These are phyloP conservation scores for Pica pica DNA, from an alignment of 2,113 vertebrate species.

Conservation along the genomic window DNA sequence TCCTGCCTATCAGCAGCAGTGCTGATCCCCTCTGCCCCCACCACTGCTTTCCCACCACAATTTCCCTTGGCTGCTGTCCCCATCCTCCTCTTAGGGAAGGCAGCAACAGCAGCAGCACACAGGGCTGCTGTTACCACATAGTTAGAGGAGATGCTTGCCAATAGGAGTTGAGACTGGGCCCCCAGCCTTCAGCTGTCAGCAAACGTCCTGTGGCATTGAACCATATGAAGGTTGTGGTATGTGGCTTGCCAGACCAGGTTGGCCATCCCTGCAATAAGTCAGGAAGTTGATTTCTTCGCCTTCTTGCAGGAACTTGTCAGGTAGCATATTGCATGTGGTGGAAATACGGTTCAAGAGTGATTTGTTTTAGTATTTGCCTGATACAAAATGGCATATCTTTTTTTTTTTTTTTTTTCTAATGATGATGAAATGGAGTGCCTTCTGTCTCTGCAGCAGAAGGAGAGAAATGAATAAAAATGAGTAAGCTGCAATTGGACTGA, in stretches of 20 bases:
- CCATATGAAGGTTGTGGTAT: background rate
- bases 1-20: background rate
- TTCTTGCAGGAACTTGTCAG: background rate
- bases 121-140: background rate
- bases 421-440: background rate
- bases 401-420: background rate
- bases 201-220: background rate
- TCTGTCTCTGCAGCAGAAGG: background rate
- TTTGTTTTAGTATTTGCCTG: background rate
- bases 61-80: background rate
- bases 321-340: background rate
- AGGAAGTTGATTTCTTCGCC: background rate
- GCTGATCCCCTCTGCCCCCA: background rate
- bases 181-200: background rate
- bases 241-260: background rate
- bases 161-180: background rate
- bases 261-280: background rate
- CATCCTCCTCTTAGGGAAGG: background rate
- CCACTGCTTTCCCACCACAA: background rate
- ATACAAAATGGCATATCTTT: background rate
- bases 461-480: background rate
- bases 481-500: background rate
- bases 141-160: background rate
- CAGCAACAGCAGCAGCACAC: background rate
- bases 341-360: background rate